Evolutionary conservation across 2,888 invertebrate genomes (phyloP), one percentile per base, ranked within the genome.

Genomic region (Conus canariensis): DNA sequence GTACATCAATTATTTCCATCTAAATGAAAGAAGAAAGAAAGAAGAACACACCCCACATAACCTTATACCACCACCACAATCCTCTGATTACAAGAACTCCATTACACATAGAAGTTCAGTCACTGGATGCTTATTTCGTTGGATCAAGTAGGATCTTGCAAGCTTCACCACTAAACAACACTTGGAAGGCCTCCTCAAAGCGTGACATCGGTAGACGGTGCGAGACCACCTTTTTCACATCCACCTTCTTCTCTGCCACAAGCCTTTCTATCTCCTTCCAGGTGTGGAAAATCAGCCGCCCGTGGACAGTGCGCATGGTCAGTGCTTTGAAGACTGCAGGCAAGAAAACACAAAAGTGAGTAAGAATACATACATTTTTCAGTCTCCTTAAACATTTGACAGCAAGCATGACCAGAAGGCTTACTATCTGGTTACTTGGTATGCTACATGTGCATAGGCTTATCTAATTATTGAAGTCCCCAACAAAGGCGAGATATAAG

Each of bases 141-240:
- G 95, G 95, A 91, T 95, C 93, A 88, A 95, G 92, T 6, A 95
- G 92, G 67, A 95, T 95, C 90, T 95, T 95, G 90, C 95, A 95
- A 1, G 94, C 95, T 70, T 94, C 90, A 1, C 95, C 95, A 80
- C 92, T 93, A 87, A 95, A 94, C 22, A 95, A 91, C 6, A 93
- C 93, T 60, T 92, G 88, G 91, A 95, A 95, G 9, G 95, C 95
- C 7, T 95, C 95, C 88, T 95, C 95, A 88, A 93, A 95, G 83
- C 94, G 89, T 9, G 95, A 94, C 95, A 95, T 94, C 4, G 95
- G 94, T 30, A 95, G 92, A 10, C 94, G 92, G 89, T 95, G 95
- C 0, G 95, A 94, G 25, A 95, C 92, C 19, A 95, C 92, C 70
- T 92, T 91, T 58, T 92, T 93, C 22, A 95, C 94, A 90, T 95